phyloP scores from a whole-genome alignment of 1,140 invertebrate species.

The Drosophila murphyi region DNA sequence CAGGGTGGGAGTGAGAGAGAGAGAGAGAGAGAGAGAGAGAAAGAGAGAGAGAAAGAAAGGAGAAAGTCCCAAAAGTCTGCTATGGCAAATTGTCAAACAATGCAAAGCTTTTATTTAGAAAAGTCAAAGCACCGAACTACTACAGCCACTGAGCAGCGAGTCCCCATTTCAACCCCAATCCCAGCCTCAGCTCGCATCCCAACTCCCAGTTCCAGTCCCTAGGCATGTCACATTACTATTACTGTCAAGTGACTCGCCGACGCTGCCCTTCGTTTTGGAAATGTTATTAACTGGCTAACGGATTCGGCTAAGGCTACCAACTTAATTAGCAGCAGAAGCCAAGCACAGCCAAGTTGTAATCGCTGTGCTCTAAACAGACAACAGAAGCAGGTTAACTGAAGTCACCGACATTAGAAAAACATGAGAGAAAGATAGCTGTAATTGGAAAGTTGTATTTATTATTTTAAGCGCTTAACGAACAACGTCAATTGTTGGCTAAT shows the following conservation, averaged over 20 bases:
- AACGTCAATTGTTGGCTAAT: too few relatives aligned
- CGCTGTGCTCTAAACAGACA: neutral
- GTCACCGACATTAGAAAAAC: conserved; percentile 6
- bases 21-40: neutral
- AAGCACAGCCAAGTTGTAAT: conserved; percentile 9
- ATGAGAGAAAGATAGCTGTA: neutral
- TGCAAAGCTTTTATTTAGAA: conserved; percentile 52
- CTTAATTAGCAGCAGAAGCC: conserved; percentile 37
- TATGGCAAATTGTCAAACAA: conserved; percentile 61
- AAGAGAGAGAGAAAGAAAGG: neutral
- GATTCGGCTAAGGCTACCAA: conserved; percentile 8
- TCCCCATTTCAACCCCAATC: neutral
- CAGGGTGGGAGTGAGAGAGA: neutral
- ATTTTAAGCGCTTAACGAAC: neutral
- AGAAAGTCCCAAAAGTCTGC: conserved; percentile 52
- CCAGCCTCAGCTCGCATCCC: neutral
- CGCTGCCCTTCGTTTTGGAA: conserved; percentile 8
- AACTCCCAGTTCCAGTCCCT: conserved; percentile 7
- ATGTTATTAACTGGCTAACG: conserved; percentile 32
- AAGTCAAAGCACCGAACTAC: conserved; percentile 22
- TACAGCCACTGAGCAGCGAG: conserved; percentile 1
- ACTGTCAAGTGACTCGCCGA: conserved; percentile 35
- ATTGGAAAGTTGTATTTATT: neutral
- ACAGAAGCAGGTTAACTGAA: neutral
- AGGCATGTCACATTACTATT: conserved; percentile 41